phyloP scores from a whole-genome alignment of 2,113 vertebrate species.

The Oncorhynchus clarkii region DNA sequence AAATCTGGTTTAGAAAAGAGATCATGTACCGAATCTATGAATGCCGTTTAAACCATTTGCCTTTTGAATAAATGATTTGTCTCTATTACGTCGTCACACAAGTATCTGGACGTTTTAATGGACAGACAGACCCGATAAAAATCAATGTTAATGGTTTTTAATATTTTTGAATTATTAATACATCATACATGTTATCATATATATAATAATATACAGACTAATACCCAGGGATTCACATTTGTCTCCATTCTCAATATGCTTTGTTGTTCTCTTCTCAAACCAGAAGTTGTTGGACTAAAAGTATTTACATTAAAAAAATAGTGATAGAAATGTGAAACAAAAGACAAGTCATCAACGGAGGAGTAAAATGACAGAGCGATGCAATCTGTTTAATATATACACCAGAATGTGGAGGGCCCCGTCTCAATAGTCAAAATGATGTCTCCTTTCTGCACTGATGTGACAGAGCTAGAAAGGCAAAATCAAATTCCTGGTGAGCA shows the following conservation, averaged over 20 bases:
- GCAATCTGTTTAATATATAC: conserved; percentile 33
- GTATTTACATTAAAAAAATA: conserved; percentile 78
- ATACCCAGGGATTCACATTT: conserved; percentile 75
- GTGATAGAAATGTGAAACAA: conserved; percentile 71
- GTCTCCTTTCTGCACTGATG: too few relatives aligned
- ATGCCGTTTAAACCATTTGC: neutral
- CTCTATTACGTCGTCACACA: neutral
- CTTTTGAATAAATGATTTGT: neutral
- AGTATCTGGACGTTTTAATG: neutral
- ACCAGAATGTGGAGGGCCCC: conserved; percentile 16
- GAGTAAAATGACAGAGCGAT: conserved; percentile 56
- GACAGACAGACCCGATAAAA: neutral
- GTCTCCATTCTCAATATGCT: conserved; percentile 61
- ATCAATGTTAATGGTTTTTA: conserved; percentile 47
- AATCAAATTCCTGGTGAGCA: too few relatives aligned
- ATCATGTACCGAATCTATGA: neutral
- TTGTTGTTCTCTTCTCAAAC: conserved; percentile 64
- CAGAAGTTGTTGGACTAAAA: conserved; percentile 70
- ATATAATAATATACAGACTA: conserved; percentile 73
- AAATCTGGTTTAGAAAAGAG: neutral
- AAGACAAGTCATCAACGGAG: conserved; percentile 46
- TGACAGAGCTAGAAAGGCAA: too few relatives aligned
- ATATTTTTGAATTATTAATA: conserved; percentile 74
- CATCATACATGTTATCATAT: conserved; percentile 73
- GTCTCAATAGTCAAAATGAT: too few relatives aligned